Evolutionary conservation across 1,140 invertebrate genomes (phyloP), one percentile per base, ranked within the genome.

Genomic region (Drosophila nigrodunni): DNA sequence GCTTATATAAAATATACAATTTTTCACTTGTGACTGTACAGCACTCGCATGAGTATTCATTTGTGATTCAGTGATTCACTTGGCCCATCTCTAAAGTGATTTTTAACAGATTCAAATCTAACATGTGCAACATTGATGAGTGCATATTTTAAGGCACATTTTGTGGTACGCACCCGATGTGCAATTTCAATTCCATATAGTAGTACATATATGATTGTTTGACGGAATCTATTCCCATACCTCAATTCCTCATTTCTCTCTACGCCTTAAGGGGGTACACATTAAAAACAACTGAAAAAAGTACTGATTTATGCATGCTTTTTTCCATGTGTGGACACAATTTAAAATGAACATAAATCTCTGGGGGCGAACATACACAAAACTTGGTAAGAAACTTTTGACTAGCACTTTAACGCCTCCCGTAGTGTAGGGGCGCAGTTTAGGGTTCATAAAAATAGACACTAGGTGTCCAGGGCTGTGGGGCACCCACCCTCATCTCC

Each of bases 381-480:
- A 39, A 43, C 25, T 59, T n/a, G 54, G 39, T 34, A 18, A 39
- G 21, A 34, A 44, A 60, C 46, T 74, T 71, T 85, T 88, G 80
- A 83, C 80, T 89, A 89, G 85, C 80, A 79, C 49, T 52, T 30
- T 35, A 52, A 44, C 60, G 64, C 47, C 62, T 44, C 34, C 25
- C 49, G 65, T 11, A 15, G 41, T 30, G 18, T 30, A 35, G 13
- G 52, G 21, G 21, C 21, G 41, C 50, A 57, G 15, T 41, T 70
- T 71, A 77, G 37, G 87, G 87, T 77, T 88, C 73, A 44, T 92
- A 92, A 15, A 82, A 77, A 64, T 57, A 92, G 59, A 91, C 50
- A 65, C 88, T 85, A 41, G 91, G 85, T 54, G 47, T 41, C 91
- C 91, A 92, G 7, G 80, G 78, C 47, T 62, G 61, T 46, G 46